Conservation (phyloP, 2,113 vertebrate species). For the Trichechus manatus region DNA sequence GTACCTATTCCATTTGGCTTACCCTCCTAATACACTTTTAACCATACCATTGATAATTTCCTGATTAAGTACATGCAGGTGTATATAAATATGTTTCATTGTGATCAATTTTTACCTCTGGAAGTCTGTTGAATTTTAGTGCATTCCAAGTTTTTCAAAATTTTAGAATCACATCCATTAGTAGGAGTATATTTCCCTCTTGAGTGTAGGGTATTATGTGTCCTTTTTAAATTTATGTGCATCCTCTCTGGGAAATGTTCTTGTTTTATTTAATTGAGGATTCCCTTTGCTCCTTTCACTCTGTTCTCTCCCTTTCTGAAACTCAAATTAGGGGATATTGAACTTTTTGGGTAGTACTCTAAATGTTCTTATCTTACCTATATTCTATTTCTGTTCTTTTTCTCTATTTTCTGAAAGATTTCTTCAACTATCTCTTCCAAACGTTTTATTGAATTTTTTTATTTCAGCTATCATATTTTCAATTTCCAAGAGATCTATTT, state of each 20-base stretch:
- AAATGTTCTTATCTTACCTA: neutral
- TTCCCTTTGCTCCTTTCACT: neutral
- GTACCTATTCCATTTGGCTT: accelerated
- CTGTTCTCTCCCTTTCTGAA: neutral
- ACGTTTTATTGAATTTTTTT: too few species aligned
- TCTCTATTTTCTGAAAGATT: neutral
- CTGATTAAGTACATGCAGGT: neutral
- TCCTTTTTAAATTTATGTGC: neutral
- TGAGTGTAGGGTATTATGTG: neutral
- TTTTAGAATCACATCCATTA: neutral
- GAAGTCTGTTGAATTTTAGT: neutral
- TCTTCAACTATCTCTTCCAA: too few species aligned
- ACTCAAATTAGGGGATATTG: neutral
- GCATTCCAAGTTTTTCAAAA: neutral
- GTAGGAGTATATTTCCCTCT: neutral
- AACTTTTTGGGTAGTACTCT: neutral
- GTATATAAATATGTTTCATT: neutral
- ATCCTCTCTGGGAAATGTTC: neutral
- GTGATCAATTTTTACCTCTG: neutral
- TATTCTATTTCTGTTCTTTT: neutral
- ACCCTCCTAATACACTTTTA: accelerated
- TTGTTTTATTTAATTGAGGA: neutral
- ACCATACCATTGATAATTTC: neutral
- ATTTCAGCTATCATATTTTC: neutral
- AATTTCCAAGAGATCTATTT: neutral